These are phyloP conservation scores for Aproaerema taeniolella DNA, from an alignment of 2,888 invertebrate genomes.

Conservation along the genomic window DNA sequence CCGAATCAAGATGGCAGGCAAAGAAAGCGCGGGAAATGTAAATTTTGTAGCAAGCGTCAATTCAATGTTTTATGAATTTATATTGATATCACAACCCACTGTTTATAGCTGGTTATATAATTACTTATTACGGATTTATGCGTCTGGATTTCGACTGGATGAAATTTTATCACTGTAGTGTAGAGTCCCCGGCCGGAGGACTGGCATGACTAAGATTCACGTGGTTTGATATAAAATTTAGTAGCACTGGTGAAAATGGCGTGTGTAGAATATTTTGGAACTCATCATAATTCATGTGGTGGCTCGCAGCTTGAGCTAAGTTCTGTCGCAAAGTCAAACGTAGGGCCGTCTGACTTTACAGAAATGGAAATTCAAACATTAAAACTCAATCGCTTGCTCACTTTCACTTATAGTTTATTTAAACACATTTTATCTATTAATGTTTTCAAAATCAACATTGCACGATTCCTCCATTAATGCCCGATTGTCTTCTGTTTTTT, in stretches of 20 bases:
- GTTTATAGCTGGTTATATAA: conserved; percentile 27
- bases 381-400: no score
- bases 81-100: conserved; percentile 21
- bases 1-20: conserved; percentile 43
- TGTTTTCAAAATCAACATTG: no score
- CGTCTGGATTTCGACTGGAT: conserved; percentile 37
- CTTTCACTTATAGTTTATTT: no score
- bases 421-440: no score
- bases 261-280: conserved; percentile 62
- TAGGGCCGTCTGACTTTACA: no score
- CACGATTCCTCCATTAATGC: no score
- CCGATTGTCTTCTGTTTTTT: no score
- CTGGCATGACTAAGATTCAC: conserved; percentile 65
- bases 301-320: no score
- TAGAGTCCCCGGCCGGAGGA: conserved; percentile 55
- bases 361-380: no score
- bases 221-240: conserved; percentile 64
- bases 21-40: conserved; percentile 50
- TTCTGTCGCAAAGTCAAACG: no score
- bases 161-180: conserved; percentile 52
- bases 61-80: no score
- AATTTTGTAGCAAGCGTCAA: conserved; percentile 29
- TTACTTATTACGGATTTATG: conserved; percentile 34
- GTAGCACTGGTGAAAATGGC: conserved; percentile 50
- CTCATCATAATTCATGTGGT: conserved; percentile 47